These are phyloP conservation scores for Eupithecia centaureata DNA, from an alignment of 2,888 invertebrate genomes.

Conservation along the genomic window DNA sequence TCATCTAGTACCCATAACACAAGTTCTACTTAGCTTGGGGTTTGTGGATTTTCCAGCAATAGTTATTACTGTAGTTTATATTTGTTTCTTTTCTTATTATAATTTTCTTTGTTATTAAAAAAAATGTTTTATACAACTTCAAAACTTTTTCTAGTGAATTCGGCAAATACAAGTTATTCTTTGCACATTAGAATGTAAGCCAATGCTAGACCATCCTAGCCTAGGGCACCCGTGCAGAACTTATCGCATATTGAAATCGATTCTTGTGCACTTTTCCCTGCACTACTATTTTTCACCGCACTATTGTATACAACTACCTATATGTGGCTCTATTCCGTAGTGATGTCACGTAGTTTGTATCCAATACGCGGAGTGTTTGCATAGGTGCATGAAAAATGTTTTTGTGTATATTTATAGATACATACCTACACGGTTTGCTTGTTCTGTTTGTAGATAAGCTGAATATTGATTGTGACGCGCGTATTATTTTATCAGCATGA, in stretches of 20 bases:
- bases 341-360: constrained; percentile 52
- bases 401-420: constrained; percentile 13
- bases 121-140: too few relatives aligned
- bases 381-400: constrained; percentile 21
- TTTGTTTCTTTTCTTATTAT: too few relatives aligned
- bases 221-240: constrained; percentile 65
- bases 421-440: not conserved
- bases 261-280: constrained; percentile 57
- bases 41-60: too few relatives aligned
- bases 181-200: not conserved
- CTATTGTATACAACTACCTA: not conserved
- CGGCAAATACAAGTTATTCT: too few relatives aligned
- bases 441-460: not conserved
- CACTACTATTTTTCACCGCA: constrained; percentile 41
- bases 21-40: too few relatives aligned
- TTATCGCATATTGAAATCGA: constrained; percentile 79
- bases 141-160: too few relatives aligned
- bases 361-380: constrained; percentile 32
- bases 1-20: too few relatives aligned
- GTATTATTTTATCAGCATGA: not conserved
- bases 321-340: constrained; percentile 45
- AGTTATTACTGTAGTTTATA: too few relatives aligned
- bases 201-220: constrained; percentile 8
- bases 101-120: too few relatives aligned
- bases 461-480: not conserved